A percentile compares a stretch with the other conserved stretches of the same genome.
phyloP scores from a whole-genome alignment of 2,113 vertebrate genomes.

The Paralichthys olivaceus region DNA sequence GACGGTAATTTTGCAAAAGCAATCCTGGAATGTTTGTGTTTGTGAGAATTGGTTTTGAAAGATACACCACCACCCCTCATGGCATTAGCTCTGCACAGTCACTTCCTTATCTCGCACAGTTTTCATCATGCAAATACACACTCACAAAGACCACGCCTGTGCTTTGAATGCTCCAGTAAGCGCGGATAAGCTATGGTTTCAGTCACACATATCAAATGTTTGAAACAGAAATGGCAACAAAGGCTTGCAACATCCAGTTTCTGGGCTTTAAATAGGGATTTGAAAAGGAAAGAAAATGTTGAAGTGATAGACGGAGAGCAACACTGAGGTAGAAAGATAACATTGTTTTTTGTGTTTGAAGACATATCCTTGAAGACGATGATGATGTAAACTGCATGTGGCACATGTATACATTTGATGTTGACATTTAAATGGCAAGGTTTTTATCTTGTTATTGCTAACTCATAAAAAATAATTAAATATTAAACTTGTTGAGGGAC shows the following conservation, averaged over 20 bases:
- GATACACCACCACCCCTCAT: slow-evolving; percentile 46
- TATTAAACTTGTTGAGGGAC: neutral
- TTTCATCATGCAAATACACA: slow-evolving; percentile 71
- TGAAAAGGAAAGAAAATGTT: slow-evolving; percentile 12
- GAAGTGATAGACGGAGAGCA: neutral
- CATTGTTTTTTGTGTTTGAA: neutral
- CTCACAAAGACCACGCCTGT: slow-evolving; percentile 58
- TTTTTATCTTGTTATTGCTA: slow-evolving; percentile 8
- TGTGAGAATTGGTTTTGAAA: slow-evolving; percentile 60
- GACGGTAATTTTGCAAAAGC: slow-evolving; percentile 30
- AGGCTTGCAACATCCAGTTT: slow-evolving; percentile 67
- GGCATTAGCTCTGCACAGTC: slow-evolving; percentile 66
- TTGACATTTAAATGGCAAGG: slow-evolving; percentile 38
- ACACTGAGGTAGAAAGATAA: slow-evolving; percentile 21
- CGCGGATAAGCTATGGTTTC: slow-evolving; percentile 81
- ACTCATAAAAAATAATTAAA: neutral
- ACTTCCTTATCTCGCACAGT: slow-evolving; percentile 67
- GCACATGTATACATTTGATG: slow-evolving; percentile 40
- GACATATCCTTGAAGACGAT: slow-evolving; percentile 40
- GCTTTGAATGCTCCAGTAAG: slow-evolving; percentile 76
- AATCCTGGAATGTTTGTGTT: slow-evolving; percentile 35
- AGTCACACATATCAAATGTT: slow-evolving; percentile 81
- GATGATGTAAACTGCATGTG: slow-evolving; percentile 41
- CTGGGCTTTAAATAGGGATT: slow-evolving; percentile 63
- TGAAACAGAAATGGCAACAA: slow-evolving; percentile 71